These are phyloP conservation scores for Toxotes jaculatrix DNA, from an alignment of 2,113 vertebrate genomes.

Conservation along the genomic window DNA sequence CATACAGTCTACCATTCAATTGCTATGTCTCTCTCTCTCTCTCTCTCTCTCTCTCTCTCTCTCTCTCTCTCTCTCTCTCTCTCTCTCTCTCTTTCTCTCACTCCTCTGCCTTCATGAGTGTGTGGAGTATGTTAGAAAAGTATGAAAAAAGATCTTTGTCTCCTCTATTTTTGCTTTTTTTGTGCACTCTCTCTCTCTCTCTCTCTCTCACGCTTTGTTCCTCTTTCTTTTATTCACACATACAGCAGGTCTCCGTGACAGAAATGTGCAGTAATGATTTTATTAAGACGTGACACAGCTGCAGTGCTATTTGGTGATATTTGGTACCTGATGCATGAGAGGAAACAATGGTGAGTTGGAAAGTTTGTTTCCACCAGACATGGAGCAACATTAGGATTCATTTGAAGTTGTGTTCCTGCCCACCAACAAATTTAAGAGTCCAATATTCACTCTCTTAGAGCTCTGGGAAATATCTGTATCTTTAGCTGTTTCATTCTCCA, in stretches of 20 bases:
- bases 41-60: too few relatives aligned
- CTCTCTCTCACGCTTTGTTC: background rate
- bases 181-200: background rate
- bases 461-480: background rate
- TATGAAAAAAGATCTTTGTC: background rate
- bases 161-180: background rate
- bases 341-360: background rate
- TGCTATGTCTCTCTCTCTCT: background rate
- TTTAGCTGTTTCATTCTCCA: background rate
- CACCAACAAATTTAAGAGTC: background rate
- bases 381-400: background rate
- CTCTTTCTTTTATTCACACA: background rate
- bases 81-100: too few relatives aligned
- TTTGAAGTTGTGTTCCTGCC: too few relatives aligned
- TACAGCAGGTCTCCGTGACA: background rate
- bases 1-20: constrained; percentile 15
- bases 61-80: too few relatives aligned
- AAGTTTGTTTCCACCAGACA: background rate
- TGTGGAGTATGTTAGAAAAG: background rate
- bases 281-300: background rate
- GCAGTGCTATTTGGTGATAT: background rate
- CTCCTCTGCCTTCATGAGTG: background rate
- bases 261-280: background rate
- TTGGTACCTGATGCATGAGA: background rate
- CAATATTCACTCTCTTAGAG: background rate